Evolutionary conservation across 2,797 vertebrate genomes (phyloP).

Genomic region (Alectoris magna): DNA sequence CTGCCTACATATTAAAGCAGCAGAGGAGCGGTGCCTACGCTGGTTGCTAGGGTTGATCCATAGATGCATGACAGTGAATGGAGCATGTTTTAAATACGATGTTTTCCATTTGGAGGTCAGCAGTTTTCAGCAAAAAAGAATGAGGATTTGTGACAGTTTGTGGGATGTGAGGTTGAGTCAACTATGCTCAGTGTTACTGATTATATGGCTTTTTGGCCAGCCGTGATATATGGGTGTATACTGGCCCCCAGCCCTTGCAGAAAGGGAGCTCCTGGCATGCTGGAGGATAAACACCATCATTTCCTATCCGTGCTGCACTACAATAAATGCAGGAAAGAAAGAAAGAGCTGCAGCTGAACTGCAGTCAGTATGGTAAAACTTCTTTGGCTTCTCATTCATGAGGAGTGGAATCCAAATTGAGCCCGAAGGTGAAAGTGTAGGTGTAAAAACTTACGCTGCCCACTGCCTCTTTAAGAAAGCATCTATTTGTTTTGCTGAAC

Average conservation of each 20-base stretch:
- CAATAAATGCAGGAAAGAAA: neutral
- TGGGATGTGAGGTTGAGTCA: neutral
- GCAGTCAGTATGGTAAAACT: neutral
- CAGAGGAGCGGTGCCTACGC: neutral
- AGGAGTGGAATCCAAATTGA: neutral
- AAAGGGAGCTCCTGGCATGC: neutral
- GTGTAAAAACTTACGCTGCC: neutral
- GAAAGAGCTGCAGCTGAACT: neutral
- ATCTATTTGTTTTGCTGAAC: conserved; percentile 1
- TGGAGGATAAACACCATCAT: neutral
- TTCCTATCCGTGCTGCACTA: fast-evolving
- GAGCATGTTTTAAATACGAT: fast-evolving
- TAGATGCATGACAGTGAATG: fast-evolving
- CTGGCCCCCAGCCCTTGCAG: fast-evolving
- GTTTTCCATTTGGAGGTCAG: neutral
- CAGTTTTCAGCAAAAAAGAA: fast-evolving
- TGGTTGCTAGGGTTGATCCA: neutral
- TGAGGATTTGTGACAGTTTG: fast-evolving
- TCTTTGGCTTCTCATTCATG: neutral
- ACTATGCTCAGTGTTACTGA: fast-evolving
- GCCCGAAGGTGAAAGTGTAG: neutral
- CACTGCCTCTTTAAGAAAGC: conserved; percentile 1
- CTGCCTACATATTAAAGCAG: fast-evolving
- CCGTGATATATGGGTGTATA: fast-evolving
- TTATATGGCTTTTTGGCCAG: fast-evolving